phyloP scores from a whole-genome alignment of 2,888 invertebrate species.

The Thymelicus sylvestris region DNA sequence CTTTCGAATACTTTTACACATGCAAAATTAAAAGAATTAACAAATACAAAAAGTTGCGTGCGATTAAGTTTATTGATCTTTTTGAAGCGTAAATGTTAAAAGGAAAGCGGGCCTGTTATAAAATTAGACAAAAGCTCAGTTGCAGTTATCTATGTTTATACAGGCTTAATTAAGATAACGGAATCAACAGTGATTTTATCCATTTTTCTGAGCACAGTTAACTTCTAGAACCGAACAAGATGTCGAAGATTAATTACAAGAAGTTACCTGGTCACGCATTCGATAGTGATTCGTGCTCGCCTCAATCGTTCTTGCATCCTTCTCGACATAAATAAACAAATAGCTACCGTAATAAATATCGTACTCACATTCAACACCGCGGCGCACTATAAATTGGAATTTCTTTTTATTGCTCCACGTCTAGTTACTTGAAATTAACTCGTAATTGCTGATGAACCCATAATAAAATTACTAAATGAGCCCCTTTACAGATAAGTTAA shows the following conservation, averaged over 20 bases:
- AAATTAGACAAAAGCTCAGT: too few relatives aligned
- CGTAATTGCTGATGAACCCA: conserved; percentile 66
- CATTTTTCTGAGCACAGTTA: background rate
- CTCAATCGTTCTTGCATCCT: conserved; percentile 40
- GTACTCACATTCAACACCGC: conserved; percentile 62
- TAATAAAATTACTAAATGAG: conserved; percentile 53
- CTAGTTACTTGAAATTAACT: conserved; percentile 66
- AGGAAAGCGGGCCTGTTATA: too few relatives aligned
- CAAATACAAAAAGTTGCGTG: too few relatives aligned
- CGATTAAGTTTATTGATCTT: too few relatives aligned
- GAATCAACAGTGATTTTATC: background rate
- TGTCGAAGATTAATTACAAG: conserved; percentile 26
- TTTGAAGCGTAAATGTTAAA: too few relatives aligned
- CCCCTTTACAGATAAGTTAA: conserved; percentile 38
- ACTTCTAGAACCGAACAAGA: conserved; percentile 1
- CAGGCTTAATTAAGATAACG: too few relatives aligned
- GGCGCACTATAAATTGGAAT: conserved; percentile 69
- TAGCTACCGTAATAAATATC: conserved; percentile 68
- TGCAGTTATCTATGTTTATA: too few relatives aligned
- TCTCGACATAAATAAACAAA: conserved; percentile 61
- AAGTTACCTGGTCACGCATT: conserved; percentile 35
- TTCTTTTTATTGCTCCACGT: conserved; percentile 67
- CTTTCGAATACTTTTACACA: background rate
- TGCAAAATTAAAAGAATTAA: background rate
- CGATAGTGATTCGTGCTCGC: conserved; percentile 43